Conservation (phyloP, 2,888 invertebrate species). For the Nyleta sp. region DNA sequence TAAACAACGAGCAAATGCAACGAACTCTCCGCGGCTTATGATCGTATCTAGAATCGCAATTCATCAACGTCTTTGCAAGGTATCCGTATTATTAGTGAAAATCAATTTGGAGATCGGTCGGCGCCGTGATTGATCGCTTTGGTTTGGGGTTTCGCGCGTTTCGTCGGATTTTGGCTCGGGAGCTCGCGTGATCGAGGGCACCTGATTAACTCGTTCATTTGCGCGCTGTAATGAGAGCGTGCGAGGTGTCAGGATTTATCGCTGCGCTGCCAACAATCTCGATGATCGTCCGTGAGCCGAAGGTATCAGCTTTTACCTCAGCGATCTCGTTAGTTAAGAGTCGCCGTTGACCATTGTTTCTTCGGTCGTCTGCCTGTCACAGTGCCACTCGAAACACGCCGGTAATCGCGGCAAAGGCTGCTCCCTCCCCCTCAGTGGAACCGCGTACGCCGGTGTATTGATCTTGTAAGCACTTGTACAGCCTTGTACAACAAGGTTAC, state of each 20-base stretch:
- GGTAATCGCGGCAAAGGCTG: constrained; percentile 32
- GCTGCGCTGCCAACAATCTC: constrained; percentile 11
- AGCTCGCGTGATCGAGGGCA: constrained; percentile 31
- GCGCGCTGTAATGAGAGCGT: constrained; percentile 33
- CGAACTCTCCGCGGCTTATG: constrained; percentile 8
- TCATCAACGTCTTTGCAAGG: constrained; percentile 31
- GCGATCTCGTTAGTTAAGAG: constrained; percentile 48
- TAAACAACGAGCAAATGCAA: no score
- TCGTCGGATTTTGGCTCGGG: constrained; percentile 3
- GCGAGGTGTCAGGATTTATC: constrained; percentile 45
- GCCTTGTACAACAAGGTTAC: constrained; percentile 63
- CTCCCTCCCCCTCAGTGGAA: constrained; percentile 4
- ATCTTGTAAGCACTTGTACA: constrained; percentile 58
- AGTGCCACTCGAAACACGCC: constrained; percentile 24
- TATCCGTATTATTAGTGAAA: constrained; percentile 33
- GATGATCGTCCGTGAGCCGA: constrained; percentile 43
- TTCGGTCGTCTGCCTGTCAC: constrained; percentile 31
- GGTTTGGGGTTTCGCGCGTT: constrained; percentile 2
- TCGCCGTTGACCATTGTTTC: constrained; percentile 38
- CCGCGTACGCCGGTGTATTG: constrained; percentile 17
- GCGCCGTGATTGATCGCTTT: constrained; percentile 12
- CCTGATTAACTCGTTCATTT: constrained; percentile 48
- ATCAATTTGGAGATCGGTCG: constrained; percentile 22
- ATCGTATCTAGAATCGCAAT: constrained; percentile 20
- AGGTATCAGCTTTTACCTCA: constrained; percentile 30